Evolutionary conservation across 92 coral and sea anemone genomes (phyloP).

Genomic region (Anthopleura xanthogrammica): DNA sequence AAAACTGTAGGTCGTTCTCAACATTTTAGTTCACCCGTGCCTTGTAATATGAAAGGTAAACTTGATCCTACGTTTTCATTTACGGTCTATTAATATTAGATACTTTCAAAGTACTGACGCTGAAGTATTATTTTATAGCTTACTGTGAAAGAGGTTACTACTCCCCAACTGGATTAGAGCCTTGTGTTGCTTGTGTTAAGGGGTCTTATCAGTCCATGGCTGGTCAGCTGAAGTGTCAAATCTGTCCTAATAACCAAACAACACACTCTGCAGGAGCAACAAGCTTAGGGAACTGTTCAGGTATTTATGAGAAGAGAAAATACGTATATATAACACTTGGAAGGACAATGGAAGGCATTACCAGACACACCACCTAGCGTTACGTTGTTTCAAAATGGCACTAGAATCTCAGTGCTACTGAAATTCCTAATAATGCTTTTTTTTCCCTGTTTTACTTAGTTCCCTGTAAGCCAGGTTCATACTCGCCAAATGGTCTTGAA

Average conservation of each 20-base stretch:
- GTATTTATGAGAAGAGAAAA: not conserved
- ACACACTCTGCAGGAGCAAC: constrained; percentile 5
- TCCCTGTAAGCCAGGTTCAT: constrained; percentile 43
- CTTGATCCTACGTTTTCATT: too few species aligned
- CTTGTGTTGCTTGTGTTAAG: constrained; percentile 6
- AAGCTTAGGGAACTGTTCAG: not conserved
- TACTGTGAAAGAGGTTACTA: not conserved
- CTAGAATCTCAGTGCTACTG: too few species aligned
- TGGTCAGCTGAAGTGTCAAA: not conserved
- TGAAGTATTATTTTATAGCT: not conserved
- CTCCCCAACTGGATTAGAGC: constrained; percentile 10
- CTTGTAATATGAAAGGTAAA: too few species aligned
- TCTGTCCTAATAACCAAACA: not conserved
- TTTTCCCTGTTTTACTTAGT: not conserved
- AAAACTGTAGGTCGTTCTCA: too few species aligned
- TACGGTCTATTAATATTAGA: too few species aligned
- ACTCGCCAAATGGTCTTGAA: constrained; percentile 58
- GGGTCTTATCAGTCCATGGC: constrained; percentile 2
- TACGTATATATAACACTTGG: too few species aligned
- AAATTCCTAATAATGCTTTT: not conserved
- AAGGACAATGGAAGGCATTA: too few species aligned
- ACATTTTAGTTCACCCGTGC: too few species aligned
- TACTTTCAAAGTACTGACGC: not conserved
- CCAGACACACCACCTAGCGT: too few species aligned
- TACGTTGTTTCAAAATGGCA: too few species aligned